These are phyloP conservation scores for Hedya salicella DNA, from an alignment of 2,888 invertebrate genomes.

Conservation along the genomic window DNA sequence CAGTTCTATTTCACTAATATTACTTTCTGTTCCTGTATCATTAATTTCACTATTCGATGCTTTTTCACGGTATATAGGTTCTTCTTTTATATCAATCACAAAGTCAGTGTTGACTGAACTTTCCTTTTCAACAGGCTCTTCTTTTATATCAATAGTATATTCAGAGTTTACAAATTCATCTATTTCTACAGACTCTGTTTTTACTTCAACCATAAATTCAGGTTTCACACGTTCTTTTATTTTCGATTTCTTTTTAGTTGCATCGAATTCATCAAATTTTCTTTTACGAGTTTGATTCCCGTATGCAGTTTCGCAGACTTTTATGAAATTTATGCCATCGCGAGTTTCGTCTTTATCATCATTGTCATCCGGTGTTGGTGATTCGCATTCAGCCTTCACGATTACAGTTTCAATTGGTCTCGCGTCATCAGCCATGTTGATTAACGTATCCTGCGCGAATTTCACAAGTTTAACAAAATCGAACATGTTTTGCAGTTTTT, in stretches of 20 bases:
- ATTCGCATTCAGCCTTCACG: neutral
- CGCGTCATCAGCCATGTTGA: neutral
- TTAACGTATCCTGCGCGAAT: neutral
- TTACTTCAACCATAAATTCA: too few relatives aligned
- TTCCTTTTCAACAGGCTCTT: neutral
- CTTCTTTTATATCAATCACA: neutral
- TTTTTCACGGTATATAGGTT: neutral
- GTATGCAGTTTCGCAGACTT: neutral
- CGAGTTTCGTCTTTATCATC: neutral
- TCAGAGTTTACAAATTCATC: too few relatives aligned
- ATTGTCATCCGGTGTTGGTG: too few relatives aligned
- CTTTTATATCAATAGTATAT: neutral
- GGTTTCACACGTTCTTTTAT: too few relatives aligned
- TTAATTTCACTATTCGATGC: neutral
- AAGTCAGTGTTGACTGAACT: neutral
- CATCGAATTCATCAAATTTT: neutral
- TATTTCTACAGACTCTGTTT: neutral
- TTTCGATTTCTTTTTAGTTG: too few relatives aligned
- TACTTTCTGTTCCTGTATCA: neutral
- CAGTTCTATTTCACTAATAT: neutral
- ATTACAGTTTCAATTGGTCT: neutral
- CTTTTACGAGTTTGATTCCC: slow-evolving; percentile 1
- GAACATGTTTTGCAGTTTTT: neutral
- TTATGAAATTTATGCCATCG: neutral
- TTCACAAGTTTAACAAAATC: slow-evolving; percentile 13